Evolutionary conservation across 1,140 invertebrate species (phyloP).

Genomic region (Musca domestica): DNA sequence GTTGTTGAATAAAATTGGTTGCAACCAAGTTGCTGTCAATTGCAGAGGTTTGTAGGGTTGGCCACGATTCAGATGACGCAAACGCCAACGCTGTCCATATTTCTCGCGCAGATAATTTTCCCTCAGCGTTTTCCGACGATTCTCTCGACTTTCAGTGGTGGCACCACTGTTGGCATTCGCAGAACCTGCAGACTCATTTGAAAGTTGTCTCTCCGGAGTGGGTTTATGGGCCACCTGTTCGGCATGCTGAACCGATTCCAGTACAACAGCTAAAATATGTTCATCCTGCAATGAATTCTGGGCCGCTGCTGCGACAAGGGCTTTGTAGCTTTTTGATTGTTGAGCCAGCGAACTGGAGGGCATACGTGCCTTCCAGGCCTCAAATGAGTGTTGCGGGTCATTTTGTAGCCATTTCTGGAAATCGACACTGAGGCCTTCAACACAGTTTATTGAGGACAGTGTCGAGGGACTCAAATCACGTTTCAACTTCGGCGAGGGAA

Average conservation of each 20-base stretch:
- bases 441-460: slow-evolving; percentile 58
- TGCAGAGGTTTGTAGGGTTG: slow-evolving; percentile 37
- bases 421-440: slow-evolving; percentile 69
- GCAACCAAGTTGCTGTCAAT: slow-evolving; percentile 72
- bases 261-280: not conserved
- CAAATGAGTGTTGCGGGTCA: slow-evolving; percentile 69
- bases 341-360: slow-evolving; percentile 26
- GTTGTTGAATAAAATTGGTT: slow-evolving; percentile 85
- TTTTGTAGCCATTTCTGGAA: slow-evolving; percentile 74
- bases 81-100: slow-evolving; percentile 67
- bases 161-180: not conserved
- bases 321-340: not conserved
- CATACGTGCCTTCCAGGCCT: slow-evolving; percentile 62
- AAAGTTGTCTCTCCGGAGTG: slow-evolving; percentile 20
- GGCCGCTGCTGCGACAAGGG: not conserved
- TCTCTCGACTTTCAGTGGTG: slow-evolving; percentile 3
- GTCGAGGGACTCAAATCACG: slow-evolving; percentile 51
- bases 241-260: slow-evolving; percentile 19
- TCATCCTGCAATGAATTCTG: slow-evolving; percentile 5
- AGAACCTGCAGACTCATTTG: slow-evolving; percentile 27
- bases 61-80: slow-evolving; percentile 40
- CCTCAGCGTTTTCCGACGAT: slow-evolving; percentile 43
- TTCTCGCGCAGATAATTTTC: slow-evolving; percentile 73
- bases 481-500: slow-evolving; percentile 59
- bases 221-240: slow-evolving; percentile 8